These are phyloP conservation scores for Epinephelus moara DNA, from an alignment of 2,113 vertebrate genomes.

Conservation along the genomic window DNA sequence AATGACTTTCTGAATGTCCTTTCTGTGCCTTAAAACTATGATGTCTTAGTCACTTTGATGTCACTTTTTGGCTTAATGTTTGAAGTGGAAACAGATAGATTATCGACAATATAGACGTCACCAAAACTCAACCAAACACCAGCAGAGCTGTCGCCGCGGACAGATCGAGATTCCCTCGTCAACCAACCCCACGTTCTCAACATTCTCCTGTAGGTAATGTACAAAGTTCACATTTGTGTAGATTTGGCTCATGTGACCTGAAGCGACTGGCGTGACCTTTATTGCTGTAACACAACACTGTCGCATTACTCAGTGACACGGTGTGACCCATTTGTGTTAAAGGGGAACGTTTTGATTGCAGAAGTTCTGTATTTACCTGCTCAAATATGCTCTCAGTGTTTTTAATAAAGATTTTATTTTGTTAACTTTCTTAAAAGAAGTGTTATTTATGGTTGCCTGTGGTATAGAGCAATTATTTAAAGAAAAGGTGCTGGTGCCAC, in stretches of 20 bases:
- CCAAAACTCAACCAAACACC: constrained; percentile 42
- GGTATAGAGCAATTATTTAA: background rate
- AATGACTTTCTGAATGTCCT: constrained; percentile 49
- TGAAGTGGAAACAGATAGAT: constrained; percentile 47
- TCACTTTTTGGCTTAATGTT: constrained; percentile 54
- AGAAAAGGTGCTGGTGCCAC: background rate
- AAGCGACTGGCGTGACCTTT: constrained; percentile 27
- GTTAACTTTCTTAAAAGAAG: constrained; percentile 52
- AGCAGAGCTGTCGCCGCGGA: constrained; percentile 24
- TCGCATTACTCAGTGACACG: background rate
- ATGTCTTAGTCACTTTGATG: constrained; percentile 69
- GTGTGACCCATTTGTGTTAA: constrained; percentile 10
- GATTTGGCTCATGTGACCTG: constrained; percentile 46
- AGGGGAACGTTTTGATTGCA: constrained; percentile 29
- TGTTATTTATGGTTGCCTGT: constrained; percentile 15
- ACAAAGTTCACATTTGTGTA: constrained; percentile 36
- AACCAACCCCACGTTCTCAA: constrained; percentile 47
- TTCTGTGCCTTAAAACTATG: constrained; percentile 64
- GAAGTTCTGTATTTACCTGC: constrained; percentile 39
- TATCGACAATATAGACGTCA: constrained; percentile 18
- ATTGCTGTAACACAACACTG: constrained; percentile 26
- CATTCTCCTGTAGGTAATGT: constrained; percentile 51
- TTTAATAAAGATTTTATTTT: constrained; percentile 80
- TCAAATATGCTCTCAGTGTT: constrained; percentile 50
- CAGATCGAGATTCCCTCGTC: constrained; percentile 14